Evolutionary conservation across 2,113 vertebrate genomes (phyloP).

Genomic region (Diglossa brunneiventris): DNA sequence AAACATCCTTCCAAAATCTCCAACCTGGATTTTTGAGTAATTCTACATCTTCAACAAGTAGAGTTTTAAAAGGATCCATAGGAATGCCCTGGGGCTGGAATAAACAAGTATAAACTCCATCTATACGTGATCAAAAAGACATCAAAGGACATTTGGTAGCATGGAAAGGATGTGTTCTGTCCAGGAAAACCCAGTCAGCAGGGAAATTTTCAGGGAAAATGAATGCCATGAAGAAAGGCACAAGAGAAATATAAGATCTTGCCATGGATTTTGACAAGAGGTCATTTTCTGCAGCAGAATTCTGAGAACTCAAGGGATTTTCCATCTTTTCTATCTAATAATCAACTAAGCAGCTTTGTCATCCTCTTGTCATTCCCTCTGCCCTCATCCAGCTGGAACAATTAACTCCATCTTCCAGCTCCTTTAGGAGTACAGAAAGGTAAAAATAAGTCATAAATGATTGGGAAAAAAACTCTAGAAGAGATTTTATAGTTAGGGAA

Average conservation of each 20-base stretch:
- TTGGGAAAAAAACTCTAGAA: neutral
- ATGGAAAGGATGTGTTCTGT: neutral
- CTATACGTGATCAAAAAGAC: neutral
- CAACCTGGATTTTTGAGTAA: neutral
- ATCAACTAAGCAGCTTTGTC: neutral
- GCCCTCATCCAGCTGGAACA: neutral
- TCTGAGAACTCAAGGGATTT: neutral
- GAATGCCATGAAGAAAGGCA: neutral
- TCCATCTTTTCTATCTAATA: neutral
- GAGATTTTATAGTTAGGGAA: neutral
- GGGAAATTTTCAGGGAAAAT: neutral
- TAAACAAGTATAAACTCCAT: neutral
- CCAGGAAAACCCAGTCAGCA: neutral
- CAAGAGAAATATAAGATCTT: neutral
- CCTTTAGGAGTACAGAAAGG: neutral
- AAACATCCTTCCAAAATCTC: neutral
- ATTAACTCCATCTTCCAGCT: neutral
- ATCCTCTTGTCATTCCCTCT: neutral
- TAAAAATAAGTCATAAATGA: neutral
- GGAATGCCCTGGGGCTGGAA: neutral
- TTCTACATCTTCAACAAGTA: neutral
- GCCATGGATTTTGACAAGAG: neutral
- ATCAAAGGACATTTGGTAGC: neutral
- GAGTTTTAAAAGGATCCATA: neutral
- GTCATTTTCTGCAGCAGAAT: neutral